These are phyloP conservation scores for Kryptolebias ocellatus DNA, from an alignment of 2,797 vertebrate genomes.

Conservation along the genomic window DNA sequence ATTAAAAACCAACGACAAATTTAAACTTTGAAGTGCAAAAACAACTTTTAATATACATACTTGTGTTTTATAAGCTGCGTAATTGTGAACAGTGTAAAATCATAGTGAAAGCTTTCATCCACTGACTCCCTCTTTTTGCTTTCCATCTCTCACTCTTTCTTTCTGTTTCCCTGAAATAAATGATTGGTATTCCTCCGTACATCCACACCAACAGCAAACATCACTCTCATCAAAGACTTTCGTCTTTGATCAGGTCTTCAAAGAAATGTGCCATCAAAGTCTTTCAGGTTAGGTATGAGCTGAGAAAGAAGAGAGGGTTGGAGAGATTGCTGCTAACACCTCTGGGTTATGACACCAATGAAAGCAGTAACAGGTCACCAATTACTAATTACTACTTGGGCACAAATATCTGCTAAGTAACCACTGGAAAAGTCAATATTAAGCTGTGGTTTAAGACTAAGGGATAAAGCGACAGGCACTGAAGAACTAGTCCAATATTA, in stretches of 20 bases:
- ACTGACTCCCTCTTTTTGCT: conserved; percentile 1
- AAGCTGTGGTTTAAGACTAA: too few relatives aligned
- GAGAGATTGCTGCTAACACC: conserved; percentile 48
- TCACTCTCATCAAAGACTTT: conserved; percentile 77
- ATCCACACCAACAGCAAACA: conserved; percentile 77
- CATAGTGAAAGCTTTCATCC: conserved; percentile 8
- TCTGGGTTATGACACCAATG: conserved; percentile 55
- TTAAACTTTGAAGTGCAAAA: neutral
- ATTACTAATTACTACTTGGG: conserved; percentile 74
- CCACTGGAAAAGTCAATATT: conserved; percentile 3
- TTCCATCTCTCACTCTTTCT: conserved; percentile 22
- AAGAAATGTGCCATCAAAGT: conserved; percentile 83
- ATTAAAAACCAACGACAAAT: neutral
- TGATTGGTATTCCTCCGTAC: conserved; percentile 73
- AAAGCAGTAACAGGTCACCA: conserved; percentile 67
- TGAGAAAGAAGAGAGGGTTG: conserved; percentile 35
- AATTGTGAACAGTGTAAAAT: conserved; percentile 3
- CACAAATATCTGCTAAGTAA: conserved; percentile 22
- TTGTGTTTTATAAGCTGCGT: conserved; percentile 1
- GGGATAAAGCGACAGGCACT: too few relatives aligned
- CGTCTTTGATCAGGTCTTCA: conserved; percentile 85
- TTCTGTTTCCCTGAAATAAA: conserved; percentile 43
- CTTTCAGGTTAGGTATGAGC: conserved; percentile 80
- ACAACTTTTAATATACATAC: neutral
- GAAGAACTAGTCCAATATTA: too few relatives aligned